Base-by-base conservation (phyloP, 2,888 invertebrate species). In the Eurytoma adleriae region DNA sequence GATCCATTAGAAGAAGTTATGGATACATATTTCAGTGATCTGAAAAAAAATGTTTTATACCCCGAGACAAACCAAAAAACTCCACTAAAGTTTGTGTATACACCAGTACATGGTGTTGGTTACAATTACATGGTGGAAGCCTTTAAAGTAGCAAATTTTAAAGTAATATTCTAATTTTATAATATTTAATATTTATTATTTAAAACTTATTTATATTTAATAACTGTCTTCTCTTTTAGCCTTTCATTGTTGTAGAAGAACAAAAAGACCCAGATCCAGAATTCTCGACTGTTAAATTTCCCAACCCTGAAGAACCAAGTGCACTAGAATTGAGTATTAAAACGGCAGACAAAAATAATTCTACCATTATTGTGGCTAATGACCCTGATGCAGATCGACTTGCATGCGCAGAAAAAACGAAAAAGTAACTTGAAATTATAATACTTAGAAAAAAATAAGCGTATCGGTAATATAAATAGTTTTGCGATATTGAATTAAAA, bases 21-120 rank as follows among this genome's bases (percentile, higher is more conserved):
- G 75, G 87, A 91, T 0, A 90, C 92, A 27, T 99, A 99, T 90
- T 94, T 94, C 88, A 88, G 92, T 14, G 92, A 93, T 52, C 91
- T 97, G 3, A 89, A 91, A 16, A 88, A 91, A 4, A 91, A 91
- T 50, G 90, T 96, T 12, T 90, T 94, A 24, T 89, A 92, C 50
- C 92, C 93, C 54, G 91, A 92, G 59, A 89, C 93, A 56, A 95
- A 95, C 85, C 90, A 90, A 61, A 92, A 91, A 20, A 92, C 93
- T 0, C 90, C 92, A 0, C 88, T 96, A 0, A 93, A 93, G 72
- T 94, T 97, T 83, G 96, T 96, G 0, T 99, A 99, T 89, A 98
- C 98, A 14, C 96, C 99, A 0, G 98, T 99, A 97, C 99, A 99
- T 89, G 99, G 99, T 4, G 99, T 99, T 4, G 99, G 99, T 0